These are phyloP conservation scores for Drosophila pachea DNA, from an alignment of 1,140 invertebrate species.

Conservation along the genomic window DNA sequence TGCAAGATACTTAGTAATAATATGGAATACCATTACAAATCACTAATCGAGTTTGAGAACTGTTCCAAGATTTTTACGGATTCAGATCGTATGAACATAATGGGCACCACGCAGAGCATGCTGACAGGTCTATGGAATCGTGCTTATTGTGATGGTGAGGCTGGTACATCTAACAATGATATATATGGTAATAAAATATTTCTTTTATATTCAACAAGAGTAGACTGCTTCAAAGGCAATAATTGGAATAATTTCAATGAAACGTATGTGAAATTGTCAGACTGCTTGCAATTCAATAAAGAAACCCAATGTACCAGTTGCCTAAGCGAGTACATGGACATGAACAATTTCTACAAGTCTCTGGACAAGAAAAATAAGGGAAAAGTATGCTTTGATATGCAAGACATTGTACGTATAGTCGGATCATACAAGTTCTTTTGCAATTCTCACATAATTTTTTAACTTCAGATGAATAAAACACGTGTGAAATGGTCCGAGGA, in stretches of 20 bases:
- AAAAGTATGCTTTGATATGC: slow-evolving; percentile 65
- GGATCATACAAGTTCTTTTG: background rate
- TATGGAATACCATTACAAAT: slow-evolving; percentile 17
- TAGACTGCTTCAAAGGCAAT: slow-evolving; percentile 56
- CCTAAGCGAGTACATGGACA: slow-evolving; percentile 31
- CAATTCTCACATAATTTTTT: background rate
- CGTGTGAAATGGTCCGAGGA: slow-evolving; percentile 64
- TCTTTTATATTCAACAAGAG: background rate
- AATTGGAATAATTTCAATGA: slow-evolving; percentile 23
- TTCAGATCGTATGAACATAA: slow-evolving; percentile 65
- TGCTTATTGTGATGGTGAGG: slow-evolving; percentile 63
- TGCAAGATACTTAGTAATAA: slow-evolving; percentile 15
- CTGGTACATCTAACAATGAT: slow-evolving; percentile 6
- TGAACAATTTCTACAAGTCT: slow-evolving; percentile 57
- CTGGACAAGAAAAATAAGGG: slow-evolving; percentile 60
- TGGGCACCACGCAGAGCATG: slow-evolving; percentile 51
- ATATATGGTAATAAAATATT: background rate
- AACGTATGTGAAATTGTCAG: background rate
- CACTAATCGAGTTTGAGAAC: slow-evolving; percentile 32
- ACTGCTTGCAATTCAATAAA: background rate
- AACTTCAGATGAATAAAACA: slow-evolving; percentile 67
- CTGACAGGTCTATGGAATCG: slow-evolving; percentile 59
- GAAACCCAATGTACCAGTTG: slow-evolving; percentile 38
- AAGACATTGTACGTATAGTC: slow-evolving; percentile 54
- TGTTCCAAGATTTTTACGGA: slow-evolving; percentile 58